Base-by-base conservation (phyloP, 1,140 invertebrate species). In the Conus betulinus region DNA sequence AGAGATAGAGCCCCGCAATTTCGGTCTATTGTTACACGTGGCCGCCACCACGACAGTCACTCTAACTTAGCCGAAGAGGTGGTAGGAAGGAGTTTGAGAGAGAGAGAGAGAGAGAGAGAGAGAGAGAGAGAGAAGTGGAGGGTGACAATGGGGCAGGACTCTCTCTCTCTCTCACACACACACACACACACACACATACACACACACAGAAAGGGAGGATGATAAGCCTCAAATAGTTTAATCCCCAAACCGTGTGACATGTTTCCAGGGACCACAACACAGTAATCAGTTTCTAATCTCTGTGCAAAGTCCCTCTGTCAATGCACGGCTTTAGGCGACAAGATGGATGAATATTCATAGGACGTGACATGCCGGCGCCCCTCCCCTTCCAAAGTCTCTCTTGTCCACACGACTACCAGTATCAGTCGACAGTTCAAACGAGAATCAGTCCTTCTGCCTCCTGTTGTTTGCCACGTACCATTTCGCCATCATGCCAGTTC, bases 231-330 rank as follows among this genome's bases (percentile, higher is more conserved):
- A 60, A 60, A 78, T 5, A 81, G 17, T 20, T 13, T 53, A 81
- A 81, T 53, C 79, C 79, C 51, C 52, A 53, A 5, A 81, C 27
- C 51, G 39, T 81, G 39, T 53, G 79, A 81, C 79, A 52, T 7
- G 79, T 55, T 81, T 81, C 79, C 79, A 51, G 5, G 51, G 13
- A 17, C 25, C 15, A 71, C 67, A 17, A 20, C 23, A 15, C 51
- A 81, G 20, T 53, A 53, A 81, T 81, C 79, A 51, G 27, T 81
- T 81, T 81, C 39, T 81, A 81, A 81, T 23, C 79, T 51, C 23
- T 53, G 23, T 20, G 51, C 79, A 81, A 81, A 81, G 13, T 51
- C 51, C 13, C 15, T 51, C 17, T 17, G 51, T 53, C 23, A 81
- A 81, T 55, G 13, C 39, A 20, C 51, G 79, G 79, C 27, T 81